Base-by-base conservation (phyloP, 2,797 vertebrate genomes). In the Cyclura pinguis region DNA sequence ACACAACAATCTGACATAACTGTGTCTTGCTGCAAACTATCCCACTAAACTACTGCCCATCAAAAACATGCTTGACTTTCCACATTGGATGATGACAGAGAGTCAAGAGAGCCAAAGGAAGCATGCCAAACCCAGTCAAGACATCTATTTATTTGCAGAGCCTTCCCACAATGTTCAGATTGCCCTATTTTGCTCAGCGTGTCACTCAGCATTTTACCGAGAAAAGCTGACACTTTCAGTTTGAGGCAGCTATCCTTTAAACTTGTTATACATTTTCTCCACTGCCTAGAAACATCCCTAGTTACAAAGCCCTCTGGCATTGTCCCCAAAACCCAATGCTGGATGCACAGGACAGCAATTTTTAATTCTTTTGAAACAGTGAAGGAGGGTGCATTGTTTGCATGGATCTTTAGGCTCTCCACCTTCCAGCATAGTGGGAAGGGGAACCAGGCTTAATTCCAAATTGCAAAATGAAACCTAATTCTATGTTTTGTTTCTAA, bases 11-110 rank as follows among this genome's bases (percentile, higher is more conserved):
- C 57, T 77, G 88, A 90, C 93, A 86, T 5, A 0, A 77, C 90
- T 86, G 83, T 32, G 22, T 32, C 82, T 80, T 88, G 81, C 85
- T 89, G 92, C 92, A 93, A 90, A 82, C 90, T 59, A 89, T 85
- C 89, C 18, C 7, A 3, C 50, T 83, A 91, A 94, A 93, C 86
- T 88, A 78, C 67, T 38, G 4, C 77, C 88, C 92, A 92, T 72
- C 88, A 89, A 50, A 80, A 3, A 59, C 84, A 72, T 76, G 89
- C 59, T 91, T 86, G 93, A 78, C 74, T 74, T 89, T 62, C 76
- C 73, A 73, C 4, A 32, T 29, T 59, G 80, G 35, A 35, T 85
- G 38, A 35, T 84, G 16, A 57, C 24, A 22, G 67, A 90, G 62
- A 87, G 91, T 42, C 1, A 57, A 80, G 47, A 89, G 89, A 89